A percentile compares a stretch with the other conserved stretches of the same genome.
phyloP scores from a whole-genome alignment of 1,140 invertebrate genomes.

The Panulirus ornatus region DNA sequence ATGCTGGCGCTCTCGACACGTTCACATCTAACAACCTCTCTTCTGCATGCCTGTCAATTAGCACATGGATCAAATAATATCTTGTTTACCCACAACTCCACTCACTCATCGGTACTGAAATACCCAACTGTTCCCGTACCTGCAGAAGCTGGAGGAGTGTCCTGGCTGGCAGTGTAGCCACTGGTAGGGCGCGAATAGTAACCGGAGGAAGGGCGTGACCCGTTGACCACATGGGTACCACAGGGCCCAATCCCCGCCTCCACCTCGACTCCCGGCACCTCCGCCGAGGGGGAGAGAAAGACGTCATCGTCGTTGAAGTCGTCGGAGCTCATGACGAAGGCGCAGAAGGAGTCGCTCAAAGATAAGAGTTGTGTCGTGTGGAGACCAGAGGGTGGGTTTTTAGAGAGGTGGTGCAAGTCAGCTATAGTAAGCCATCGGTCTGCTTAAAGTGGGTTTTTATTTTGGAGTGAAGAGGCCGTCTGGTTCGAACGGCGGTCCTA shows the following conservation, averaged over 20 bases:
- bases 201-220: constrained; percentile 71
- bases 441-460: background rate
- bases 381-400: background rate
- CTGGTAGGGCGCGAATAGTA: constrained; percentile 68
- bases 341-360: background rate
- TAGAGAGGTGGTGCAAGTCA: background rate
- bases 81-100: too few relatives aligned
- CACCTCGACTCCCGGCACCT: constrained; percentile 59
- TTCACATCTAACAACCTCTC: too few relatives aligned
- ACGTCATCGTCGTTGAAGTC: constrained; percentile 90
- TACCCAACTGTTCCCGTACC: too few relatives aligned
- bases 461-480: background rate
- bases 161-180: constrained; percentile 70
- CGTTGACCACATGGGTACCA: constrained; percentile 54
- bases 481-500: background rate
- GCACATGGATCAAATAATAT: too few relatives aligned
- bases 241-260: background rate
- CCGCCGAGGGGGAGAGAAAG: constrained; percentile 82
- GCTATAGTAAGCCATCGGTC: background rate
- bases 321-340: constrained; percentile 75
- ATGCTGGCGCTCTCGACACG: too few relatives aligned
- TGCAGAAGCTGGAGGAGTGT: constrained; percentile 78
- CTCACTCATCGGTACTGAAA: too few relatives aligned
- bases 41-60: too few relatives aligned
- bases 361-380: background rate